Evolutionary conservation across 2,797 vertebrate species (phyloP).

Genomic region (Pelochelys cantorii): DNA sequence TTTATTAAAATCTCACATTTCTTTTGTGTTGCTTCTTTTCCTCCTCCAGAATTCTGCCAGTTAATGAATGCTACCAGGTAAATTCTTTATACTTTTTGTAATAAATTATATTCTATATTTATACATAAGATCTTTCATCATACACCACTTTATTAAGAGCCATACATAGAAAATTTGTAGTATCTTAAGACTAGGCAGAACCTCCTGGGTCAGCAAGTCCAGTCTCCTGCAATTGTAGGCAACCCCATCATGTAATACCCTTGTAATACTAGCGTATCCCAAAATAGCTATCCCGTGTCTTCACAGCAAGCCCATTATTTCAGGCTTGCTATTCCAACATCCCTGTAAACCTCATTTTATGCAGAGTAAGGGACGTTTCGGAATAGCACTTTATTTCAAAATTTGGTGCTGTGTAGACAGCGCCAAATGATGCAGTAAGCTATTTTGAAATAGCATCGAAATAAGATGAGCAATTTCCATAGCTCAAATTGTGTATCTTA

Average conservation of each 20-base stretch:
- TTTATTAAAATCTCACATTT: conserved; percentile 29
- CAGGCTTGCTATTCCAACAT: background rate
- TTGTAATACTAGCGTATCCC: background rate
- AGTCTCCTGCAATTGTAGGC: background rate
- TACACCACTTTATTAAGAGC: background rate
- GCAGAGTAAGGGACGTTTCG: no score
- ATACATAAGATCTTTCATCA: background rate
- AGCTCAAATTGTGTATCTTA: no score
- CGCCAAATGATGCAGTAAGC: no score
- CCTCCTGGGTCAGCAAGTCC: background rate
- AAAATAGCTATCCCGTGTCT: no score
- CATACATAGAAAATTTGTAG: background rate
- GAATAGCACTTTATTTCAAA: no score
- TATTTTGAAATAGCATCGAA: no score
- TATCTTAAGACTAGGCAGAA: background rate
- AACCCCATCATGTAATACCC: background rate
- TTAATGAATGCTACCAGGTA: background rate
- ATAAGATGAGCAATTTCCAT: no score
- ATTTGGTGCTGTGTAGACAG: no score
- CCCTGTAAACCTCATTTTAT: background rate
- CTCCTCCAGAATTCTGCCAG: background rate
- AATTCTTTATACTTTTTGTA: background rate
- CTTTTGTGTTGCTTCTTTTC: background rate
- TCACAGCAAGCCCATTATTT: no score
- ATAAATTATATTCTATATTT: background rate